These are phyloP conservation scores for Phanerotoma sp. DNA, from an alignment of 2,888 invertebrate species.

Conservation along the genomic window DNA sequence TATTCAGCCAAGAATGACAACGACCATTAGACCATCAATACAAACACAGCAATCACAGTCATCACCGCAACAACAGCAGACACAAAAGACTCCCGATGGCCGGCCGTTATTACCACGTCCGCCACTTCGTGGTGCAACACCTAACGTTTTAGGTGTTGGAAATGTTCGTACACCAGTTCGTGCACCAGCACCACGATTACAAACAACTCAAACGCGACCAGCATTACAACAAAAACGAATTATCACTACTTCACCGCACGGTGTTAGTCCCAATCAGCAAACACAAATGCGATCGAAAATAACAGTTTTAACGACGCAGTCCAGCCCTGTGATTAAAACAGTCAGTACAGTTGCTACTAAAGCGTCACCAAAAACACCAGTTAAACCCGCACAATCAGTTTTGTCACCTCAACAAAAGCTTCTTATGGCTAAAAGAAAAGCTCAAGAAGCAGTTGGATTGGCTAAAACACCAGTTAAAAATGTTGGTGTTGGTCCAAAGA, in stretches of 20 bases:
- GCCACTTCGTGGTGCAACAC: conserved; percentile 42
- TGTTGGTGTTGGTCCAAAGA: conserved; percentile 38
- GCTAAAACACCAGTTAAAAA: conserved; percentile 43
- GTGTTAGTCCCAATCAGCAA: conserved; percentile 36
- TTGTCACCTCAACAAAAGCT: conserved; percentile 53
- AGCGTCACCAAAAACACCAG: conserved; percentile 41
- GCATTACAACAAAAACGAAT: conserved; percentile 41
- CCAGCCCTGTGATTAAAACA: conserved; percentile 37
- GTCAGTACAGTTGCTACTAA: conserved; percentile 38
- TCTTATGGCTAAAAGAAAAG: conserved; percentile 53
- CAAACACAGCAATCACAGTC: conserved; percentile 13
- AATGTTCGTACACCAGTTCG: conserved; percentile 46
- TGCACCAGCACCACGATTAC: conserved; percentile 39
- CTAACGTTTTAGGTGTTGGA: conserved; percentile 46
- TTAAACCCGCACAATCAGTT: conserved; percentile 41
- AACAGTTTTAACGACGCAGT: conserved; percentile 39
- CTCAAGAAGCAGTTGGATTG: conserved; percentile 52
- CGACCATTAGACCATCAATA: conserved; percentile 41
- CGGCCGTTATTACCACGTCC: conserved; percentile 50
- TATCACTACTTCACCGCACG: conserved; percentile 8
- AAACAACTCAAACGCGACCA: conserved; percentile 26
- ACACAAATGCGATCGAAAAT: conserved; percentile 46
- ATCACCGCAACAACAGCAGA: conserved; percentile 1
- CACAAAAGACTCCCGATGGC: conserved; percentile 36
- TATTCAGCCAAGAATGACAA: conserved; percentile 46